Evolutionary conservation across 2,113 vertebrate genomes (phyloP).

Genomic region (Tachuris rubrigastra): DNA sequence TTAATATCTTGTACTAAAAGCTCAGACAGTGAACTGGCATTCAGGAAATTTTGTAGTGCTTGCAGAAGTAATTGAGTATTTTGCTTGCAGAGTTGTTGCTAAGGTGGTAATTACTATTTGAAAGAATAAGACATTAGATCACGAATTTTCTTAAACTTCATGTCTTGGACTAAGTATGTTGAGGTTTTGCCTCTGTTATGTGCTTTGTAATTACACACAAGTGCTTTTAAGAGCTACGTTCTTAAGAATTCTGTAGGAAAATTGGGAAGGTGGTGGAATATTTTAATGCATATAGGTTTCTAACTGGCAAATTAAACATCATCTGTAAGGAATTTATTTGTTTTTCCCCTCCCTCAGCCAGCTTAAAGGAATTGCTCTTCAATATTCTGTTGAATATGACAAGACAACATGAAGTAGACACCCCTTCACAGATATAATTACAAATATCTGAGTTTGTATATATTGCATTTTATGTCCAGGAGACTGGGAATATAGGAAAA

Average conservation of each 20-base stretch:
- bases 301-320: not conserved
- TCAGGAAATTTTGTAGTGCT: not conserved
- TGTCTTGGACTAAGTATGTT: not conserved
- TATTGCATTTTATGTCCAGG: not conserved
- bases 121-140: not conserved
- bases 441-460: not conserved
- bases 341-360: not conserved
- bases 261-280: not conserved
- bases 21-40: not conserved
- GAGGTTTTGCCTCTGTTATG: not conserved
- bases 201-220: not conserved
- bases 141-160: not conserved
- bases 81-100: not conserved
- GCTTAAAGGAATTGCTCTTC: not conserved
- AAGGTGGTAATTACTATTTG: not conserved
- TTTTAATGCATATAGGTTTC: not conserved
- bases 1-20: not conserved
- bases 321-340: not conserved
- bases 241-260: not conserved
- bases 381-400: not conserved
- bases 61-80: not conserved
- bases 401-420: not conserved
- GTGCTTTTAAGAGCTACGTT: not conserved
- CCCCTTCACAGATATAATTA: not conserved
- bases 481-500: not conserved